These are phyloP conservation scores for Cistogaster globosa DNA, from an alignment of 2,888 invertebrate genomes.

Conservation along the genomic window DNA sequence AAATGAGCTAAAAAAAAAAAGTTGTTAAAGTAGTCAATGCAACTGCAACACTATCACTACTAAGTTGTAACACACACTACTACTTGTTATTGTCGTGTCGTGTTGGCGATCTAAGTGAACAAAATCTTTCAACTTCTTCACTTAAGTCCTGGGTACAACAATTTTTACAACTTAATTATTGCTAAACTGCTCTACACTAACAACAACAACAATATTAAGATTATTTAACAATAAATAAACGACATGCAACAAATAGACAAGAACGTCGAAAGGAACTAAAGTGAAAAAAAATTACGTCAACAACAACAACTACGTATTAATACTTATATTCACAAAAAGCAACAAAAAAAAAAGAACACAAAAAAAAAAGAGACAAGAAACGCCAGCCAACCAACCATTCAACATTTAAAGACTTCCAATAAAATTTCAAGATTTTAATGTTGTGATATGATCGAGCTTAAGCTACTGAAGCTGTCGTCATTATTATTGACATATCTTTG, in stretches of 20 bases:
- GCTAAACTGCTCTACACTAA: slow-evolving; percentile 78
- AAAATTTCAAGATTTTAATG: slow-evolving; percentile 68
- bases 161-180: slow-evolving; percentile 82
- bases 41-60: neutral
- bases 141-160: slow-evolving; percentile 73
- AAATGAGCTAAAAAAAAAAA: slow-evolving; percentile 1
- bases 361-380: slow-evolving; percentile 11
- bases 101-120: slow-evolving; percentile 45
- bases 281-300: neutral
- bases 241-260: slow-evolving; percentile 70
- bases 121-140: slow-evolving; percentile 51
- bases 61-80: neutral
- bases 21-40: neutral
- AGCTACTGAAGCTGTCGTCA: slow-evolving; percentile 73
- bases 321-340: slow-evolving; percentile 20
- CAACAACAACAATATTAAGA: slow-evolving; percentile 54
- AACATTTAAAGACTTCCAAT: slow-evolving; percentile 60
- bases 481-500: slow-evolving; percentile 77
- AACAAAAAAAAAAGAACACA: slow-evolving; percentile 9
- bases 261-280: slow-evolving; percentile 37
- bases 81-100: slow-evolving; percentile 1
- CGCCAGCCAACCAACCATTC: slow-evolving; percentile 49
- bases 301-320: slow-evolving; percentile 3
- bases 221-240: slow-evolving; percentile 70
- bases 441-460: slow-evolving; percentile 73